Base-by-base conservation (phyloP, 2,888 invertebrate species). In the Campoletis raptor region DNA sequence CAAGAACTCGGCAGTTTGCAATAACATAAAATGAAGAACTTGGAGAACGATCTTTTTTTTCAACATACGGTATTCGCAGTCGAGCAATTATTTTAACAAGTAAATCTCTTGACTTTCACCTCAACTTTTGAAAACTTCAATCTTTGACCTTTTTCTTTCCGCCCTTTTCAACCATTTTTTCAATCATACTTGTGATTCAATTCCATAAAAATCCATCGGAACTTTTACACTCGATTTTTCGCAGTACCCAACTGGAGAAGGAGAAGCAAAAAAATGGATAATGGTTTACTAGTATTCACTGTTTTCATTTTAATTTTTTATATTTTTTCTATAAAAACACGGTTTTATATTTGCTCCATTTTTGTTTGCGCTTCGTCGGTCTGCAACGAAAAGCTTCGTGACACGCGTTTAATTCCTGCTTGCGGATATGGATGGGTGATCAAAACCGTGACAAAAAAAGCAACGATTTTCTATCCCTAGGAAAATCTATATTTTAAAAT, bases 391-490 rank as follows among this genome's bases (percentile, higher is more conserved):
- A 83, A 83, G 83, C 83, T 83, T 73, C 24, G 67, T 83, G 83
- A 83, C 83, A 83, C 83, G 83, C 67, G 66, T 79, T 79, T 67
- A 73, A 83, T 83, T 45, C 79, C 67, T 57, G 64, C 67, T 73
- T 57, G 67, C 67, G 78, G 73, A 67, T 30, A 69, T 83, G 73
- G 73, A 79, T 73, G 79, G 57, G 45, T 72, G 77, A 72, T 83
- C 77, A 72, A 72, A 79, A 74, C 37, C 18, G 24, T 40, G 12
- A 52, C 36, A 21, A 36, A 64, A 64, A 48, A 42, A 45, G 81
- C 24, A 5, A 37, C 30, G 45, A 36, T 67, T 67, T 78, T 64
- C 42, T 76, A 36, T 76, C 18, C 18, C 45, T 64, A 18, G 24
- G 52, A 24, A 18, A 72, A 2, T 9, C 0, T 36, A 24, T 18